Conservation (phyloP, 2,113 vertebrate genomes). For the Ceratotherium simum region DNA sequence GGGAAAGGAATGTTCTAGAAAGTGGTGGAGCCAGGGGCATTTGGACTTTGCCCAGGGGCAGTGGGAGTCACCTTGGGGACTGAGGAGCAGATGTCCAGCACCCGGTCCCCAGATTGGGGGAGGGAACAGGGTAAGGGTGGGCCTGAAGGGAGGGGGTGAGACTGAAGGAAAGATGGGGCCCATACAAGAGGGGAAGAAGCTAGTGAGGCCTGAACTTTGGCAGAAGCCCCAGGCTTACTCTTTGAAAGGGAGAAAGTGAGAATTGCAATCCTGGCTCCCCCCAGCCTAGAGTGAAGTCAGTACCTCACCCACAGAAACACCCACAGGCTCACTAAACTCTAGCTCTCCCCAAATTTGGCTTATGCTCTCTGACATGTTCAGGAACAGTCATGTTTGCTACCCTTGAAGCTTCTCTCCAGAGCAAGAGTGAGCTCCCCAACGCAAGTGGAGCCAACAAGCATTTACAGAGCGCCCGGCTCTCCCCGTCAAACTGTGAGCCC, state of each 20-base stretch:
- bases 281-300: not conserved
- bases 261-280: not conserved
- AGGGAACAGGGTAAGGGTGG: not conserved
- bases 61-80: not conserved
- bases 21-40: not conserved
- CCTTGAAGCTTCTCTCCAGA: not conserved
- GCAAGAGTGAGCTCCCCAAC: not conserved
- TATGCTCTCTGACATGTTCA: not conserved
- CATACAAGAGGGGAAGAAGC: not conserved
- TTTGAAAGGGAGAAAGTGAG: not conserved
- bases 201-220: not conserved
- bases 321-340: not conserved
- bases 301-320: not conserved
- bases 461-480: not conserved
- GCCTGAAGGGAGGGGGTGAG: not conserved
- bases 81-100: not conserved
- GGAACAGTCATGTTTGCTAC: not conserved
- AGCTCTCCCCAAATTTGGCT: not conserved
- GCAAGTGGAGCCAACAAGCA: not conserved
- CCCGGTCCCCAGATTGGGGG: not conserved
- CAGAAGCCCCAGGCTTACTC: not conserved
- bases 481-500: no score
- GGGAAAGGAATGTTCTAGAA: not conserved
- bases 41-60: not conserved
- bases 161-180: not conserved